Percentiles rank a stretch among this genome's conserved stretches.
These are phyloP conservation scores for Lasioglossum leucozonium DNA, from an alignment of 2,888 invertebrate species.

Conservation along the genomic window DNA sequence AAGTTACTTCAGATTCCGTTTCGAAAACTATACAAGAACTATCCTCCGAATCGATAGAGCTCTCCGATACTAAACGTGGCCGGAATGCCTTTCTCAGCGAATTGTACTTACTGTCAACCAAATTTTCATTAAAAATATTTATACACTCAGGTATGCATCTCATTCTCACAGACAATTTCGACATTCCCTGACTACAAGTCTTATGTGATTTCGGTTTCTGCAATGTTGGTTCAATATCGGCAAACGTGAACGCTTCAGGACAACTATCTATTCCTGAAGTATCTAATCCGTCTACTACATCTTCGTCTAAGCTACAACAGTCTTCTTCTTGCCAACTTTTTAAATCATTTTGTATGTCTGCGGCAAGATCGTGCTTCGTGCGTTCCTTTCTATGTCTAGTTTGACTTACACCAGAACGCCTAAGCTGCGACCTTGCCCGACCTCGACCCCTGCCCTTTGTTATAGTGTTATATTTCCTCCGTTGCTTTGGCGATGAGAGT, in stretches of 20 bases:
- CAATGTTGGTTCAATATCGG: slow-evolving; percentile 61
- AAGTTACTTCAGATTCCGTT: slow-evolving; percentile 67
- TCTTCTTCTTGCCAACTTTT: slow-evolving; percentile 67
- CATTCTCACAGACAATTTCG: slow-evolving; percentile 58
- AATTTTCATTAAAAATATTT: slow-evolving; percentile 29
- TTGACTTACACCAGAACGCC: slow-evolving; percentile 79
- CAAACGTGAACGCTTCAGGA: slow-evolving; percentile 54
- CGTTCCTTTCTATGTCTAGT: slow-evolving; percentile 76
- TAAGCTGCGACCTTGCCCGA: slow-evolving; percentile 75
- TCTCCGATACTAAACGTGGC: slow-evolving; percentile 73
- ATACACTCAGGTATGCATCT: slow-evolving; percentile 64
- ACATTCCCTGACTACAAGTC: slow-evolving; percentile 16
- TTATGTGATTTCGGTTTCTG: slow-evolving; percentile 50
- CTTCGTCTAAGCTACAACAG: slow-evolving; percentile 33
- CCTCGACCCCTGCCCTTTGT: slow-evolving; percentile 74
- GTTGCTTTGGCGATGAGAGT: slow-evolving; percentile 60
- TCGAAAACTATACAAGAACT: slow-evolving; percentile 79
- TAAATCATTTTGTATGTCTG: slow-evolving; percentile 72
- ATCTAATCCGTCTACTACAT: slow-evolving; percentile 41
- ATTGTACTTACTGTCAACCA: slow-evolving; percentile 30
- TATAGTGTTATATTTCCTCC: slow-evolving; percentile 64
- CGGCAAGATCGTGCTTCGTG: slow-evolving; percentile 69
- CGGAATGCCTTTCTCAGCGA: slow-evolving; percentile 51
- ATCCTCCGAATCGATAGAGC: slow-evolving; percentile 80
- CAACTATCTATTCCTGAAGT: slow-evolving; percentile 11